Base-by-base conservation (phyloP, 2,888 invertebrate species). In the Helicoverpa assulta region DNA sequence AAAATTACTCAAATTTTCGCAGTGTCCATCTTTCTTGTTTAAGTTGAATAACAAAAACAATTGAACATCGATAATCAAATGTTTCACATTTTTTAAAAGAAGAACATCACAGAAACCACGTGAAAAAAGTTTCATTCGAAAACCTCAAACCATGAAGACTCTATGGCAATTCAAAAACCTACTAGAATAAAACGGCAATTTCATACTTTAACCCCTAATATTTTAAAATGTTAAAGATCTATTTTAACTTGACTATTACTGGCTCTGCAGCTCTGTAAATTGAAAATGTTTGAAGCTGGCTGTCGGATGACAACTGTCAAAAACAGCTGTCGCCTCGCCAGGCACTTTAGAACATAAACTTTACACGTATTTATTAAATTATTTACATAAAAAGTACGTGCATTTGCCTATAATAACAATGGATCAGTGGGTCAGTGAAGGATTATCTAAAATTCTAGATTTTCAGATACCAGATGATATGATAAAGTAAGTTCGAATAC, bases 391-490 rank as follows among this genome's bases (percentile, higher is more conserved):
- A 37, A 12, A 54, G n/a, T 16, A 55, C 14, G 8, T 14, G 10
- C 14, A 51, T 12, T 26, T 29, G 40, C 40, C 8, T 51, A 69
- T 51, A 5, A 14, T 59, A 19, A 84, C 59, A 59, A 97, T 97
- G 97, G 97, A 97, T 57, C 93, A 96, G 66, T 97, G 97, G 97
- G 87, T 98, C 52, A 92, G 96, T 68, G 96, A 97, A 70, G 96
- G 96, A 64, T 92, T 98, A 67, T 97, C 97, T 8, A 94, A 96
- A 69, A 96, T 98, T 71, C 89, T 98, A 75, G 96, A 97, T 66
- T 97, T 97, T 85, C 96, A 97, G 79, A 96, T 98, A 47, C 97
- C 97, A 3, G 96, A 96, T 60, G 97, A 98, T 88, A 96, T 98
- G 90, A 96, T 97, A 75, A 93, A 96, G 97, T 97, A 92, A 90